Conservation (phyloP, 1,140 invertebrate genomes). For the Wiebesia pumilae region DNA sequence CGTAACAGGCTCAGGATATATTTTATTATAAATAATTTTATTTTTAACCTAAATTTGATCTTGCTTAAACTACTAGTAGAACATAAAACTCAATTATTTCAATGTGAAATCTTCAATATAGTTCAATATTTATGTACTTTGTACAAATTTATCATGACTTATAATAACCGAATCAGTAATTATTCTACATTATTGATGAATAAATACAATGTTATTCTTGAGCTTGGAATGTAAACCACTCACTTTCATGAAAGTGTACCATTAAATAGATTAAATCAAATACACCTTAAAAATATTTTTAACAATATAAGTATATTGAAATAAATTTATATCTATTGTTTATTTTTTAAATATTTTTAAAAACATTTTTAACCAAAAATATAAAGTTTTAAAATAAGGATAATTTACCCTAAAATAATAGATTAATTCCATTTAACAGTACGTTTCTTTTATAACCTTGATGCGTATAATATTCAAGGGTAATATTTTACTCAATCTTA, state of each 20-base stretch:
- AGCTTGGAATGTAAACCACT: slow-evolving; percentile 63
- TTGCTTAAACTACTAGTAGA: background rate
- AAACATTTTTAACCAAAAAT: no score
- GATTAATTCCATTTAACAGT: no score
- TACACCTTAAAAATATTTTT: background rate
- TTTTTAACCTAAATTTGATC: slow-evolving; percentile 26
- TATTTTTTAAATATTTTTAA: no score
- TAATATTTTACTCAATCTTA: background rate
- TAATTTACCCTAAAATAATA: no score
- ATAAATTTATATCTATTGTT: no score
- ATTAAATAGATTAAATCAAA: background rate
- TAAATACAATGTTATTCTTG: slow-evolving; percentile 59
- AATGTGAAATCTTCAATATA: slow-evolving; percentile 27
- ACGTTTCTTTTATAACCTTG: slow-evolving; percentile 36
- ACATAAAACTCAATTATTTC: background rate
- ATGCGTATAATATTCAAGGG: background rate
- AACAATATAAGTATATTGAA: background rate
- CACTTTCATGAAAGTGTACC: slow-evolving; percentile 45
- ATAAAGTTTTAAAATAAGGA: no score
- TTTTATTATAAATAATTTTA: background rate
- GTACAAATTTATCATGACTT: slow-evolving; percentile 16
- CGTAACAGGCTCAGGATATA: background rate
- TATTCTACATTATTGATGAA: slow-evolving; percentile 34
- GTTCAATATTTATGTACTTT: background rate
- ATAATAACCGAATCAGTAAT: slow-evolving; percentile 18